Conservation (phyloP, 2,113 vertebrate genomes). For the Bungarus multicinctus region DNA sequence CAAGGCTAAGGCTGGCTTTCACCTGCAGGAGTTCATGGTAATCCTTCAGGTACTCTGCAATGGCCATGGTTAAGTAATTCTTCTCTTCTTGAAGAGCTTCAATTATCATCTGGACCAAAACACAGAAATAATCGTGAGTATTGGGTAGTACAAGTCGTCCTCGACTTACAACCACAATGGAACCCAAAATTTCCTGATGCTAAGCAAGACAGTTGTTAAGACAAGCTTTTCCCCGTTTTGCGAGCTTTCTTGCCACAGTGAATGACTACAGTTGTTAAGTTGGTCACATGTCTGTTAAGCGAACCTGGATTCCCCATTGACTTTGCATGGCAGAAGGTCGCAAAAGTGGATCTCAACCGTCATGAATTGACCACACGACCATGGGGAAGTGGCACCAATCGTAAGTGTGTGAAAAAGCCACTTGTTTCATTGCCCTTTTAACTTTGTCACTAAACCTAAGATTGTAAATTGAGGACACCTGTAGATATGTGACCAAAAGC, state of each 20-base stretch:
- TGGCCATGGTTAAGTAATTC: slow-evolving; percentile 73
- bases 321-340: background rate
- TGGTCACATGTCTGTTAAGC: background rate
- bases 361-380: background rate
- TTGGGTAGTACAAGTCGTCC: rapidly evolving
- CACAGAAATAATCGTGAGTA: background rate
- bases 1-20: slow-evolving; percentile 88
- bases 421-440: background rate
- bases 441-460: background rate
- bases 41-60: slow-evolving; percentile 82
- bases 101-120: slow-evolving; percentile 76
- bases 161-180: background rate
- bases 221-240: background rate
- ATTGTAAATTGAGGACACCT: background rate
- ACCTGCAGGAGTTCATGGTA: slow-evolving; percentile 89
- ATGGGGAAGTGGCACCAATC: background rate
- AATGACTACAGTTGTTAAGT: background rate
- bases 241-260: background rate
- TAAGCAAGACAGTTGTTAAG: background rate
- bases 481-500: background rate
- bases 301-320: background rate
- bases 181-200: background rate
- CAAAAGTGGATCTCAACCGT: background rate
- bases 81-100: slow-evolving; percentile 85
- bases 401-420: background rate